phyloP scores from a whole-genome alignment of 2,888 invertebrate species.

The Tenthredo mesomela region DNA sequence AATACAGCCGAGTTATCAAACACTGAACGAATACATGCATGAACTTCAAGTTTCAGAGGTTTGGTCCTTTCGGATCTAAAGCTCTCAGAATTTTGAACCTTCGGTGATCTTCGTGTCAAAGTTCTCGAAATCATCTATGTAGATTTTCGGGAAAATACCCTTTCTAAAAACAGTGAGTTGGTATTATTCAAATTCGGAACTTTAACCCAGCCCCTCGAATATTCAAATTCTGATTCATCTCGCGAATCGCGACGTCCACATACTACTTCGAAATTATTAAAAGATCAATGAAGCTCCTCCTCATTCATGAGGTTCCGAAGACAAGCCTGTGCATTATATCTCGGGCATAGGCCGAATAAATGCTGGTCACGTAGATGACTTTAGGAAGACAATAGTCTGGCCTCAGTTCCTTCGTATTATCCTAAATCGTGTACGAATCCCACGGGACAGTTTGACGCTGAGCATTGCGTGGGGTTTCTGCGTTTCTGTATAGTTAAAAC shows the following conservation, averaged over 20 bases:
- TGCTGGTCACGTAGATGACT: constrained; percentile 41
- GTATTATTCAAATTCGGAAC: background rate
- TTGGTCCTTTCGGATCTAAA: no score
- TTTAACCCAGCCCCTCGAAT: background rate
- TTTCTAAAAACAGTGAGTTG: background rate
- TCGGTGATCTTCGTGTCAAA: no score
- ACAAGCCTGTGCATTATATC: background rate
- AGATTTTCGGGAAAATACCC: background rate
- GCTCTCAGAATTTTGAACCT: no score
- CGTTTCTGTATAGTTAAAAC: background rate
- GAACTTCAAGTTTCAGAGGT: no score
- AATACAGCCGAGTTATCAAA: no score
- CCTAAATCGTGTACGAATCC: constrained; percentile 28
- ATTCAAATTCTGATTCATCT: background rate
- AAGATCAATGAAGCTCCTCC: background rate
- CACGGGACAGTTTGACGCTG: constrained; percentile 11
- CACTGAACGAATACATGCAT: no score
- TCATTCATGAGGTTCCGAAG: background rate
- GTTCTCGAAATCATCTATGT: no score
- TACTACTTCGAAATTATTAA: background rate
- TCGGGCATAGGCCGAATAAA: background rate
- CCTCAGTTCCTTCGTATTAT: constrained; percentile 18
- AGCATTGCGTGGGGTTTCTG: background rate
- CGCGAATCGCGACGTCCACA: background rate
- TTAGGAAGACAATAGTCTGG: constrained; percentile 23